Base-by-base conservation (phyloP, 2,888 invertebrate species). In the Hecatera dysodea region DNA sequence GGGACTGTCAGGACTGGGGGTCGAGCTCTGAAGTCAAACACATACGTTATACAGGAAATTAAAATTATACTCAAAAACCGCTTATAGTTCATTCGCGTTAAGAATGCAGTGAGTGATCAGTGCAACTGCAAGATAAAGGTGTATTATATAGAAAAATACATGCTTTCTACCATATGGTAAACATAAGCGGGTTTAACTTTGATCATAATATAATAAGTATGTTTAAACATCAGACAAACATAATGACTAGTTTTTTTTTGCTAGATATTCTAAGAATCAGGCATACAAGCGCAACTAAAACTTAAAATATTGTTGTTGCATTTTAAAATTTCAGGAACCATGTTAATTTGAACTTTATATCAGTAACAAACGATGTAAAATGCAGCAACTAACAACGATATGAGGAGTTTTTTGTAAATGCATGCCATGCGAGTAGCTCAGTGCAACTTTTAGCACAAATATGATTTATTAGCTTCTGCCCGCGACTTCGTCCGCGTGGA, bases 1-100 rank as follows among this genome's bases (percentile, higher is more conserved):
- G 0, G 96, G 96, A 90, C 95, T 97, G 78, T 96, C 96, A 0
- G 97, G 96, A 90, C 96, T 97, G 78, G 91, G 96, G 53, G 92
- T 94, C 85, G 95, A 92, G 87, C 96, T 97, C 96, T 94, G 44
- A 44, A 19, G 44, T 2, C 44, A 44, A 8, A 39, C 39, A 39
- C 39, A 15, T 39, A 12, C n/a, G n/a, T n/a, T n/a, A 39, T 39
- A 15, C 39, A 39, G 39, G 39, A 39, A n/a, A n/a, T n/a, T n/a
- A n/a, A n/a, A n/a, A n/a, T n/a, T n/a, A n/a, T n/a, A n/a, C n/a
- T n/a, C n/a, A n/a, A n/a, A n/a, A n/a, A n/a, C n/a, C n/a, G n/a
- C n/a, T n/a, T n/a, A n/a, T n/a, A n/a, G n/a, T n/a, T n/a, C n/a
- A n/a, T n/a, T n/a, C n/a, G n/a, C n/a, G n/a, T n/a, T n/a, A n/a